These are phyloP conservation scores for Rhabditophanes sp. DNA, from an alignment of 2,888 invertebrate species.

Conservation along the genomic window DNA sequence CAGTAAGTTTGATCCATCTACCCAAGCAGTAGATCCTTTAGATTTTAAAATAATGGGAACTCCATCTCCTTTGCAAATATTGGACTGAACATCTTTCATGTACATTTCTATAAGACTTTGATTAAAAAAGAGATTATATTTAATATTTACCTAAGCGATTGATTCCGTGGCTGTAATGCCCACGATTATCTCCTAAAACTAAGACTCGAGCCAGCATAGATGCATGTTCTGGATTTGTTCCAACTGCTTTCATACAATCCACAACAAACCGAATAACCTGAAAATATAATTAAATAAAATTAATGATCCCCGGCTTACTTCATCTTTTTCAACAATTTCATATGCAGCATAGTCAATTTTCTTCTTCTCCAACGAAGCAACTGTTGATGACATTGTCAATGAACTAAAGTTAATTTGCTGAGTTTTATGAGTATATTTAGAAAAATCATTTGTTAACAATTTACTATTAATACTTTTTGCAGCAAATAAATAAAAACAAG, in stretches of 20 bases:
- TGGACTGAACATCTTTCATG: constrained; percentile 29
- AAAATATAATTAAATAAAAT: no score
- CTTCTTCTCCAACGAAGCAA: no score
- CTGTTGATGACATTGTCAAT: no score
- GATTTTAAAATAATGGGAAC: constrained; percentile 28
- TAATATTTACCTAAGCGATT: constrained; percentile 65
- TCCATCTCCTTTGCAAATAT: no score
- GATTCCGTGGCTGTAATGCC: constrained; percentile 72
- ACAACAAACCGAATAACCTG: constrained; percentile 16
- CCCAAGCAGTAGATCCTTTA: constrained; percentile 48
- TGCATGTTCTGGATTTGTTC: constrained; percentile 11
- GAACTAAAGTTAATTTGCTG: neutral
- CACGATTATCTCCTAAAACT: constrained; percentile 49
- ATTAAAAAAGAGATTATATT: neutral
- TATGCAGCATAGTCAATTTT: no score
- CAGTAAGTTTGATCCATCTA: constrained; percentile 64
- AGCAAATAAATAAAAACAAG: neutral
- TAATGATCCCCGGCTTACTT: no score
- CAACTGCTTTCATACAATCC: constrained; percentile 13
- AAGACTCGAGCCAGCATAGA: constrained; percentile 51
- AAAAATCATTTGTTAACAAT: neutral
- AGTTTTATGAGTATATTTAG: neutral
- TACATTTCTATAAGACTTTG: constrained; percentile 44
- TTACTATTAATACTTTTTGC: constrained; percentile 1
- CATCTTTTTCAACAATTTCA: no score